A percentile compares a stretch with the other conserved stretches of the same genome.
phyloP scores from a whole-genome alignment of 2,888 invertebrate species.

The Lasius platythorax region DNA sequence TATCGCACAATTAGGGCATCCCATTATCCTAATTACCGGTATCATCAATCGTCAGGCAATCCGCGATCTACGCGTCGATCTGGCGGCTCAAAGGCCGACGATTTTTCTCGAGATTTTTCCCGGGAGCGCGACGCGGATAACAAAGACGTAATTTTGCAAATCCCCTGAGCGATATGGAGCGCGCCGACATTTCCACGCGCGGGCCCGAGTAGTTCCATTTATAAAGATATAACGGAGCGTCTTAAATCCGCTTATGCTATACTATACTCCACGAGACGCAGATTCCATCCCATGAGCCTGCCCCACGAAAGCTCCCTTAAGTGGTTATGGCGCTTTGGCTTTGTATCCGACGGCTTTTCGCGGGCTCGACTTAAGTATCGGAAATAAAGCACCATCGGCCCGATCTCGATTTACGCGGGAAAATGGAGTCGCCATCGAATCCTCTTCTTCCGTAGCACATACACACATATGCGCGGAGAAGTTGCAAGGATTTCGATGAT shows the following conservation, averaged over 20 bases:
- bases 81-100: neutral
- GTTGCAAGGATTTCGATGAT: neutral
- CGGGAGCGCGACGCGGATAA: constrained; percentile 16
- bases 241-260: constrained; percentile 81
- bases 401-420: constrained; percentile 57
- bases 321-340: constrained; percentile 85
- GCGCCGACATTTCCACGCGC: constrained; percentile 68
- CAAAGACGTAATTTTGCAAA: constrained; percentile 80
- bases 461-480: neutral
- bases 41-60: constrained; percentile 12
- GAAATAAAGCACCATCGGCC: constrained; percentile 76
- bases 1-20: neutral
- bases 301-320: constrained; percentile 81
- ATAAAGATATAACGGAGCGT: constrained; percentile 85
- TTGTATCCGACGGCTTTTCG: constrained; percentile 80
- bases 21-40: neutral
- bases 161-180: constrained; percentile 80
- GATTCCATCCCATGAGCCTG: constrained; percentile 75
- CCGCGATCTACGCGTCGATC: constrained; percentile 6
- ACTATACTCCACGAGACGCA: constrained; percentile 77
- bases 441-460: neutral
- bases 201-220: constrained; percentile 84
- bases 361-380: constrained; percentile 72
- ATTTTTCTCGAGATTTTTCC: constrained; percentile 48
- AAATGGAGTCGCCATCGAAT: constrained; percentile 45